phyloP scores from a whole-genome alignment of 2,888 invertebrate species.

The Ophioninae sp. region DNA sequence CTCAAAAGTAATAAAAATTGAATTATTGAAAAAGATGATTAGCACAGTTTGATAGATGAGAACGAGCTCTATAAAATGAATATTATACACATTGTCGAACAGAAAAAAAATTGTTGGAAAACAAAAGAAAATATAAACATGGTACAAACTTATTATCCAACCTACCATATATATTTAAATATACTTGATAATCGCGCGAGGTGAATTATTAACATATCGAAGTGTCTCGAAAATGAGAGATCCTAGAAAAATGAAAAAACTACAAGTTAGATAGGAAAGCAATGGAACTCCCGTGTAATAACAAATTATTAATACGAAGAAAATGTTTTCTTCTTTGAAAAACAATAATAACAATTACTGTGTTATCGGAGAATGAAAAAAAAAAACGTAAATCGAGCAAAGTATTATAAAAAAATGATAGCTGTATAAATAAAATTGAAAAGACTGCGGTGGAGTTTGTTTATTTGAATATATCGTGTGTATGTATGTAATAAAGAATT shows the following conservation, averaged over 20 bases:
- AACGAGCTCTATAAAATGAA: no score
- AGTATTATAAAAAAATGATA: conserved; percentile 20
- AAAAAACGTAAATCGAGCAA: conserved; percentile 14
- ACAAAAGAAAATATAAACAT: no score
- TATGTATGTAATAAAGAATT: conserved; percentile 9
- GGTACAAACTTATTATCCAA: no score
- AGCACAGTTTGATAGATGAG: no score
- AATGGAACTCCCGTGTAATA: conserved; percentile 9
- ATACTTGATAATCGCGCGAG: conserved; percentile 12
- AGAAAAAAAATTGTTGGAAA: no score
- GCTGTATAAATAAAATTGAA: conserved; percentile 10
- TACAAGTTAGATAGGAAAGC: conserved; percentile 50
- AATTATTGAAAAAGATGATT: no score
- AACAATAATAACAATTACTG: neutral
- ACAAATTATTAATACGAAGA: conserved; percentile 7
- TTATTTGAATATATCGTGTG: conserved; percentile 19
- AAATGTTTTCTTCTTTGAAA: neutral
- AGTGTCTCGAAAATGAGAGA: conserved; percentile 5
- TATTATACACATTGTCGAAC: no score
- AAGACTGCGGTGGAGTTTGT: conserved; percentile 39
- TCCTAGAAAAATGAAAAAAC: conserved; percentile 2
- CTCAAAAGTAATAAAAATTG: no score
- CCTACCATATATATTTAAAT: neutral
- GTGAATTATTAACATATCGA: conserved; percentile 53
- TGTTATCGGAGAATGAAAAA: neutral